phyloP scores from a whole-genome alignment of 2,888 invertebrate genomes.

The Autographa pulchrina region DNA sequence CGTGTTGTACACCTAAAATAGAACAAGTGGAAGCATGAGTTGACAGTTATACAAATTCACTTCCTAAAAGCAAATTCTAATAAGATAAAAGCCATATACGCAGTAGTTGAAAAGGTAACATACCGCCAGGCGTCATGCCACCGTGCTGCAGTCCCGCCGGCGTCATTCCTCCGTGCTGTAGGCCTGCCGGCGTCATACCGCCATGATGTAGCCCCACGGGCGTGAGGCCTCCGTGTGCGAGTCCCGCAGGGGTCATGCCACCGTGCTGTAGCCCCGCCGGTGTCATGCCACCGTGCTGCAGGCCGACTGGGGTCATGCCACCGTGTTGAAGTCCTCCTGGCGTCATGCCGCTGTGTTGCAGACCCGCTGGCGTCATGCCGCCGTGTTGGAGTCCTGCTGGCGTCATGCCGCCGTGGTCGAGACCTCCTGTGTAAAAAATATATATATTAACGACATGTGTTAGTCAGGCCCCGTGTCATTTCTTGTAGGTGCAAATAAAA shows the following conservation, averaged over 20 bases:
- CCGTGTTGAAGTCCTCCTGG: constrained; percentile 76
- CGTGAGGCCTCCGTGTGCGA: constrained; percentile 73
- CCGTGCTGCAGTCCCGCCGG: constrained; percentile 81
- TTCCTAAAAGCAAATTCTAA: too few relatives aligned
- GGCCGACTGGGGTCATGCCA: constrained; percentile 79
- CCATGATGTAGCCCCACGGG: constrained; percentile 75
- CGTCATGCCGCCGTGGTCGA: constrained; percentile 74
- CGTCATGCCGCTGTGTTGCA: constrained; percentile 81
- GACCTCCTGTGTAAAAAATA: constrained; percentile 28
- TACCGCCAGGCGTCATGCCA: constrained; percentile 69
- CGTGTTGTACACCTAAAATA: constrained; percentile 64
- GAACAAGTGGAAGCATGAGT: not conserved
- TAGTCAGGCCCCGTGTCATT: too few relatives aligned
- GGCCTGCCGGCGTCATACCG: constrained; percentile 75
- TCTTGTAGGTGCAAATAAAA: too few relatives aligned
- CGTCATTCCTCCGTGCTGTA: constrained; percentile 81
- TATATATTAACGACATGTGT: not conserved
- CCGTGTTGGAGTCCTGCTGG: constrained; percentile 81
- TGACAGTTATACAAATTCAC: not conserved
- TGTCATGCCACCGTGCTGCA: constrained; percentile 61
- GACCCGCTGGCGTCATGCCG: constrained; percentile 78
- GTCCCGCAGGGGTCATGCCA: constrained; percentile 72
- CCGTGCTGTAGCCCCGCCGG: constrained; percentile 81
- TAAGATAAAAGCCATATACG: too few relatives aligned
- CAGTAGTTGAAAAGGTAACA: not conserved